Percentiles rank a stretch among this genome's conserved stretches.
Conservation (phyloP, 2,888 invertebrate species). For the Amblyjoppa proteus region DNA sequence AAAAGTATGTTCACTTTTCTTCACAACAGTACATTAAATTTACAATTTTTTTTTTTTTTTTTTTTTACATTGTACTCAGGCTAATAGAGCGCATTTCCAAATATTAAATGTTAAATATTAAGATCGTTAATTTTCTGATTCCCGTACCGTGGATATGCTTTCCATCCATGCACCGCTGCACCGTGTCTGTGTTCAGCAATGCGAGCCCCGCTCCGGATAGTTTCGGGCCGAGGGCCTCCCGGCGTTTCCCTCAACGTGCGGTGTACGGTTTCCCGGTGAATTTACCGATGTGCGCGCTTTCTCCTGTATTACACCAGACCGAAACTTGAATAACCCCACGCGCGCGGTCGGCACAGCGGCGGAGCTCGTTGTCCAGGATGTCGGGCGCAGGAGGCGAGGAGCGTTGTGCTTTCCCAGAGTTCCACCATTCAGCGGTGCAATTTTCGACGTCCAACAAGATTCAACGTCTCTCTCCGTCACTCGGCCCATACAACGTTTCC, state of each 20-base stretch:
- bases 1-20: no score
- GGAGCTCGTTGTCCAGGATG: conserved; percentile 3
- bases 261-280: not conserved
- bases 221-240: not conserved
- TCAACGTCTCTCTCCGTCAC: not conserved
- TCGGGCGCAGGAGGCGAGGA: conserved; percentile 3
- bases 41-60: no score
- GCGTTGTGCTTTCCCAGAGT: conserved; percentile 16
- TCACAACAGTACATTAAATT: no score
- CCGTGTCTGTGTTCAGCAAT: conserved; percentile 5
- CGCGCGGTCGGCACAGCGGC: conserved; percentile 1
- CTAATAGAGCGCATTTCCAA: not conserved
- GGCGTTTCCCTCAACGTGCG: conserved; percentile 1
- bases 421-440: not conserved
- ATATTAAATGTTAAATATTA: not conserved
- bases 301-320: not conserved
- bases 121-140: not conserved
- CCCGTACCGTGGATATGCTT: not conserved
- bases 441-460: conserved; percentile 33
- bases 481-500: not conserved
- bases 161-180: not conserved
- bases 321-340: conserved; percentile 41
- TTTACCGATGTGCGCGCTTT: conserved; percentile 2
- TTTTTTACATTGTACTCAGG: no score
- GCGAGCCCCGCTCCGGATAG: not conserved